These are phyloP conservation scores for Bubo blakistoni DNA, from an alignment of 2,113 vertebrate genomes.

Conservation along the genomic window DNA sequence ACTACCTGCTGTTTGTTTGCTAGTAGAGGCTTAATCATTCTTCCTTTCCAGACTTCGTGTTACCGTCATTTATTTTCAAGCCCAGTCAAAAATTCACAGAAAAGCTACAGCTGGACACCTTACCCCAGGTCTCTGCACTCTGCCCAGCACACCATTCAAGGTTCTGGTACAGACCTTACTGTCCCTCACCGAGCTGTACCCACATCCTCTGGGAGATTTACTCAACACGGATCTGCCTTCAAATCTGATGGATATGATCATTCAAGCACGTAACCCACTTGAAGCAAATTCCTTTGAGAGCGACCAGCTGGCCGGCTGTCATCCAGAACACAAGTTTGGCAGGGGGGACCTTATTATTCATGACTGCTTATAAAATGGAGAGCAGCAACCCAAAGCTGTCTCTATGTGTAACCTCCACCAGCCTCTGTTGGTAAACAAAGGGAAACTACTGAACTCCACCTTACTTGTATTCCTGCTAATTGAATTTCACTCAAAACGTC, in stretches of 20 bases:
- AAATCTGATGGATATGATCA: not conserved
- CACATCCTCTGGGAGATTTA: not conserved
- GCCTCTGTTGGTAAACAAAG: not conserved
- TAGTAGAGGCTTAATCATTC: not conserved
- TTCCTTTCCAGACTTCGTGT: not conserved
- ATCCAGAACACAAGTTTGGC: not conserved
- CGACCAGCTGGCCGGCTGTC: not conserved
- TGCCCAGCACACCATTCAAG: not conserved
- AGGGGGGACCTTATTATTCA: not conserved
- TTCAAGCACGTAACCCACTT: not conserved
- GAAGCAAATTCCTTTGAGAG: not conserved
- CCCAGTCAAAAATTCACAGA: not conserved
- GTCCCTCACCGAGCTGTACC: not conserved
- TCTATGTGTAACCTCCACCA: not conserved
- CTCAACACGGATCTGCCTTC: not conserved
- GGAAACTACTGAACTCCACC: not conserved
- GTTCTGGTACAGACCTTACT: not conserved
- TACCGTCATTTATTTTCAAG: not conserved
- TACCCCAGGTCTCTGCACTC: not conserved
- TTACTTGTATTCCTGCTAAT: not conserved
- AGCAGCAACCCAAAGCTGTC: not conserved
- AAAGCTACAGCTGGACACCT: not conserved
- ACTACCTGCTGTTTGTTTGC: not conserved
- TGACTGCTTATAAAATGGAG: not conserved
- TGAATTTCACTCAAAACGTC: not conserved